Conservation (phyloP, 1,140 invertebrate species). For the Aphidius ervi region DNA sequence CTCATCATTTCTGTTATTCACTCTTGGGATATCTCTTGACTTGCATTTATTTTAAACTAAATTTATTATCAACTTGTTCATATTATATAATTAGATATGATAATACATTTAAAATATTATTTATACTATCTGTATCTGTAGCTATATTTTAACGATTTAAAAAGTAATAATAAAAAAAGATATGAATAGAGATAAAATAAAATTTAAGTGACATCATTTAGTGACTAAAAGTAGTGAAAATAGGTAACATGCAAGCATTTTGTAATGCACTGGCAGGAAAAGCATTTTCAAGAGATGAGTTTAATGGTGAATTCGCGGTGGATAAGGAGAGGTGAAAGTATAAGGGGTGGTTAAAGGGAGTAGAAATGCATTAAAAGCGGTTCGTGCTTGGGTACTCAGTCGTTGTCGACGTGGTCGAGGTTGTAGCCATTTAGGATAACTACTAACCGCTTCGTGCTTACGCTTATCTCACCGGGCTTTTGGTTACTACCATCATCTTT, state of each 20-base stretch:
- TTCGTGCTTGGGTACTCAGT: slow-evolving; percentile 20
- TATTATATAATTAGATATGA: too few relatives aligned
- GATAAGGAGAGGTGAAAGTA: slow-evolving; percentile 5
- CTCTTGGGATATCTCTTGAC: too few relatives aligned
- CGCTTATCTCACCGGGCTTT: slow-evolving; percentile 19
- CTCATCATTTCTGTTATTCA: too few relatives aligned
- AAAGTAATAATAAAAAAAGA: background rate
- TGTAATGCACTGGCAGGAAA: slow-evolving; percentile 8
- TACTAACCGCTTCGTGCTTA: slow-evolving; percentile 21
- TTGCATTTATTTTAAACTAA: too few relatives aligned
- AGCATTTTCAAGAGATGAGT: slow-evolving; percentile 15
- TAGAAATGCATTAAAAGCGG: slow-evolving; percentile 18
- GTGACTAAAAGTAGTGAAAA: background rate
- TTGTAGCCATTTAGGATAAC: slow-evolving; percentile 23
- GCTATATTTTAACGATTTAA: too few relatives aligned
- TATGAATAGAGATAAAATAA: background rate
- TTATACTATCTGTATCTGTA: too few relatives aligned
- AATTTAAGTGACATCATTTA: background rate
- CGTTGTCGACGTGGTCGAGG: slow-evolving; percentile 23
- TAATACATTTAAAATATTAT: too few relatives aligned
- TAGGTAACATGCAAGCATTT: slow-evolving; percentile 5
- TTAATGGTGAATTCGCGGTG: slow-evolving; percentile 16
- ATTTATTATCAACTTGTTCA: too few relatives aligned
- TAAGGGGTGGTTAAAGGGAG: background rate
- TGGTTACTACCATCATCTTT: slow-evolving; percentile 12